Evolutionary conservation across 2,113 vertebrate species (phyloP), one percentile per base, ranked within the genome.

Genomic region (Gracilinanus agilis): DNA sequence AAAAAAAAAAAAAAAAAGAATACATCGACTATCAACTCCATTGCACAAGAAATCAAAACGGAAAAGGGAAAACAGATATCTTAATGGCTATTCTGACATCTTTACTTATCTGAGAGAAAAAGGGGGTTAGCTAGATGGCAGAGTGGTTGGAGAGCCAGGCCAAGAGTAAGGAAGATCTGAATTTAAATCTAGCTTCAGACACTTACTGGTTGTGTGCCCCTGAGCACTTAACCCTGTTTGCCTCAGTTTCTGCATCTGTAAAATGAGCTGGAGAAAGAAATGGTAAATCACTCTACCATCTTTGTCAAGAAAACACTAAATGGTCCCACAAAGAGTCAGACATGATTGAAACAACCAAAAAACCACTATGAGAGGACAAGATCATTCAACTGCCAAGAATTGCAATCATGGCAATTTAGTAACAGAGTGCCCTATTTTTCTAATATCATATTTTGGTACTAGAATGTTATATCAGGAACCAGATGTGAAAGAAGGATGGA

Each of bases 31-130:
- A n/a, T 88, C 29, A 75, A 54, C 12, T 27, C 6, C 54, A 27
- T 7, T 19, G 54, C 94, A 9, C 19, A 96, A 94, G 93, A 94
- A 55, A 9, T 27, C 56, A 4, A 89, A 90, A 88, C 13, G 29
- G 19, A 96, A 89, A 90, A 88, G 13, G 29, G 19, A 96, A 83
- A 56, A 56, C 90, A 95, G 40, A 44, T 93, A 67, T 94, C n/a
- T 91, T 49, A 55, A 90, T 91, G 88, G 27, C 54, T 88, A 91
- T n/a, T 49, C 11, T 34, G 10, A 44, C 61, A 3, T 94, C 49
- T 54, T 10, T 27, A n/a, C 21, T 88, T 49, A 91, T 44, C 9
- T 91, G 89, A 56, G 24, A 58, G 56, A 25, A 58, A 24, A 58
- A 58, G 24, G 25, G 24, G 25, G 25, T 9, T 49, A 58, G 56